Evolutionary conservation across 2,888 invertebrate genomes (phyloP).

Genomic region (Heliconius ismenius): DNA sequence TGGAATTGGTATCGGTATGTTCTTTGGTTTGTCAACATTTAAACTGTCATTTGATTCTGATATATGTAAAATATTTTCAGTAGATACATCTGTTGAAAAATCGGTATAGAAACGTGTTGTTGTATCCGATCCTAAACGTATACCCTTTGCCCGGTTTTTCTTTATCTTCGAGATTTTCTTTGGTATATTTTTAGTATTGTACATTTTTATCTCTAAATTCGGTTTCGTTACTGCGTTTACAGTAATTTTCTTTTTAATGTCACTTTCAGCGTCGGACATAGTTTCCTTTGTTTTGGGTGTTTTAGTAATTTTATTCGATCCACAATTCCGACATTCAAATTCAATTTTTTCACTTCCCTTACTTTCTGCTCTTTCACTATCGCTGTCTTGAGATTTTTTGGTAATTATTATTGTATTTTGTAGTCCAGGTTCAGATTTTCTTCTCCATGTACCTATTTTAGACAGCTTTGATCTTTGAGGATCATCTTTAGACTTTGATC

Average conservation of each 20-base stretch:
- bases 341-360: conserved; percentile 74
- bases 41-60: conserved; percentile 85
- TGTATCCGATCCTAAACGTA: conserved; percentile 74
- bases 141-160: conserved; percentile 83
- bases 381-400: conserved; percentile 69
- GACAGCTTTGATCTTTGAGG: conserved; percentile 74
- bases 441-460: conserved; percentile 85
- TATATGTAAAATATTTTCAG: conserved; percentile 83
- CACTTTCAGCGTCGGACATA: conserved; percentile 68
- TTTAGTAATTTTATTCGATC: conserved; percentile 70
- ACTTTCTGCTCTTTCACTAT: conserved; percentile 61
- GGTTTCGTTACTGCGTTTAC: conserved; percentile 52
- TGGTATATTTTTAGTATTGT: conserved; percentile 86
- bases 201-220: conserved; percentile 82
- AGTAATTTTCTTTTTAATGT: conserved; percentile 56
- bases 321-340: conserved; percentile 76
- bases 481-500: conserved; percentile 79
- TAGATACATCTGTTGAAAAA: conserved; percentile 83
- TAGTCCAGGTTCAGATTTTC: conserved; percentile 88
- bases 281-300: conserved; percentile 61
- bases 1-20: conserved; percentile 52
- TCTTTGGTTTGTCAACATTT: conserved; percentile 68
- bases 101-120: conserved; percentile 86
- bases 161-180: conserved; percentile 87
- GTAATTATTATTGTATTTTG: conserved; percentile 67